Base-by-base conservation (phyloP, 2,113 vertebrate species). In the Vidua macroura region DNA sequence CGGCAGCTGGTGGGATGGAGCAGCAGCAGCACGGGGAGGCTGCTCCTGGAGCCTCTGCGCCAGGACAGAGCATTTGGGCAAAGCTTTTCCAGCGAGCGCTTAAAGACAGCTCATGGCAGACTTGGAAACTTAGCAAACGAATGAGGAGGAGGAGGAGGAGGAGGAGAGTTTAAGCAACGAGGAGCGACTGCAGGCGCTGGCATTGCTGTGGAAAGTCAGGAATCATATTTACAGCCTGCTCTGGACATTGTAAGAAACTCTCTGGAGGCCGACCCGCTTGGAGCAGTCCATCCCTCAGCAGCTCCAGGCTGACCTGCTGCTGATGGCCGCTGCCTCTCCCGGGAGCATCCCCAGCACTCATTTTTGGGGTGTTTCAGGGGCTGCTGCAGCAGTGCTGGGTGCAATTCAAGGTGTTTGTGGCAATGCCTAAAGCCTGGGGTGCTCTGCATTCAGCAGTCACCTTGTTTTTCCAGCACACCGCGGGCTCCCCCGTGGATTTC, bases 1-100 rank as follows among this genome's bases (percentile, higher is more conserved):
- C 1, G 43, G 74, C 63, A 4, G 2, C 1, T 0, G 10, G 22
- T 31, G 78, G n/a, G 17, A 37, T 1, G 7, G 68, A 20, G 41
- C 52, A 7, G 81, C 78, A 25, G 20, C 48, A 15, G 13, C 7
- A 0, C 0, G 31, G 27, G 44, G 68, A 94, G 53, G 2, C 4
- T 14, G 39, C 1, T 48, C 39, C 5, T 2, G 30, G 39, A 90
- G 74, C 53, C 64, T 30, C 3, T 4, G 4, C 9, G 5, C 56
- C 23, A 0, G 1, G 3, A 83, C 46, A 11, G 46, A 81, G 67
- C 35, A 0, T 48, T 41, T 5, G 60, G 52, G 79, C 33, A 14
- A 14, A 66, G 48, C 23, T 2, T 64, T 52, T 41, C 35, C 56
- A 24, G 9, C 1, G 31, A 8, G 53, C 3, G 3, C 25, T 82